Conservation (phyloP, 2,888 invertebrate species). For the Cryptus viduatorius region DNA sequence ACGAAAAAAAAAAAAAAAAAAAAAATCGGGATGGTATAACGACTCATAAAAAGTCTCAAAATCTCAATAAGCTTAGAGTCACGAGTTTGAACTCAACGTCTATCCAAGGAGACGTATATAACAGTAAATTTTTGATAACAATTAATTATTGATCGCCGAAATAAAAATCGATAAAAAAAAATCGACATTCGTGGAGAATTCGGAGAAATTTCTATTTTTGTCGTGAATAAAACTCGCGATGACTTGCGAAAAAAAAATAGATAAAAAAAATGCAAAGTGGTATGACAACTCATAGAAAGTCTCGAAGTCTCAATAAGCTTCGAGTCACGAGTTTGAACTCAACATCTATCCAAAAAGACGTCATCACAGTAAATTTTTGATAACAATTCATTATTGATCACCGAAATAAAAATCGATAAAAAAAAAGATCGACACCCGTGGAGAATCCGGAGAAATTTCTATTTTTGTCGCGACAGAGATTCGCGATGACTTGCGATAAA, state of each 20-base stretch:
- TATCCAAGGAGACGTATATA: no score
- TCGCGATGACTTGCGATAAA: neutral
- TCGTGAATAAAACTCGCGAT: neutral
- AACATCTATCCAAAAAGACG: no score
- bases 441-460: constrained; percentile 12
- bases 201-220: constrained; percentile 7
- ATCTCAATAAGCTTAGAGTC: no score
- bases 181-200: neutral
- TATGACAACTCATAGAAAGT: no score
- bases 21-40: neutral
- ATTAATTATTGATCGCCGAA: no score
- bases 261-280: neutral
- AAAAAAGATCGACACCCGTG: neutral
- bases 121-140: no score
- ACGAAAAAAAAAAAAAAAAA: neutral
- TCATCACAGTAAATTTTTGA: no score
- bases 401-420: neutral
- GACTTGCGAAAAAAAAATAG: neutral
- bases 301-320: no score
- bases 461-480: neutral
- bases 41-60: no score
- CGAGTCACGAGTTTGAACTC: no score
- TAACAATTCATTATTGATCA: no score
- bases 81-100: no score
- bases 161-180: neutral